Evolutionary conservation across 1,140 invertebrate genomes (phyloP), one percentile per base, ranked within the genome.

Genomic region (Hypsibius dujardini): DNA sequence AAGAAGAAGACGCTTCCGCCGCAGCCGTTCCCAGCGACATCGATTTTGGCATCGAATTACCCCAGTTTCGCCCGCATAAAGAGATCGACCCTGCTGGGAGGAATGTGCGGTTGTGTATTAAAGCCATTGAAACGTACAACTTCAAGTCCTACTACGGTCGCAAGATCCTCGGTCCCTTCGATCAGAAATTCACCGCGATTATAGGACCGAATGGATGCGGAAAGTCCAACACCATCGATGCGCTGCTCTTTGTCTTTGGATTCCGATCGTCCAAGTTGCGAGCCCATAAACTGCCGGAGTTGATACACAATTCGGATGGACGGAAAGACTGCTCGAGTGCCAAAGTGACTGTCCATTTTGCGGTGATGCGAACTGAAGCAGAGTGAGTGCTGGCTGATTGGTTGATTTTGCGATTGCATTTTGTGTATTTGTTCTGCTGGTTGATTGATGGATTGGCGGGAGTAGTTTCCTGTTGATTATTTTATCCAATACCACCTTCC

Each of bases 181-280:
- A 84, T 70, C 80, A 94, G 87, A 90, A 89, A 80, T 98, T 98
- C 76, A 92, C 93, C 42, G 86, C 92, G 12, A 96, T 99, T 74
- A 87, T 98, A 77, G 96, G 96, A 0, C 95, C 96, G 1, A 99
- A 99, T 83, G 96, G 96, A n/a, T 97, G 92, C 82, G 96, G 96
- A 0, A 99, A 99, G 78, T 95, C 92, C 74, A 99, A 99, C 81
- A 92, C 98, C 0, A 98, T 99, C 75, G 96, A 99, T 80, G 95
- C 96, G 0, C 91, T 99, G 88, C 82, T 99, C 73, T 99, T 99
- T 85, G 96, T 99, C 0, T 98, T 98, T 85, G 95, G 95, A 3
- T 98, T 94, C 79, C 77, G 94, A 76, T 92, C 95, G 0, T 87
- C 87, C 69, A 96, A 95, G 80, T 95, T 99, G 72, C 84, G 96